A percentile compares a stretch with the other conserved stretches of the same genome.
Evolutionary conservation across 2,888 invertebrate genomes (phyloP).

Genomic region (Endotricha flammealis): DNA sequence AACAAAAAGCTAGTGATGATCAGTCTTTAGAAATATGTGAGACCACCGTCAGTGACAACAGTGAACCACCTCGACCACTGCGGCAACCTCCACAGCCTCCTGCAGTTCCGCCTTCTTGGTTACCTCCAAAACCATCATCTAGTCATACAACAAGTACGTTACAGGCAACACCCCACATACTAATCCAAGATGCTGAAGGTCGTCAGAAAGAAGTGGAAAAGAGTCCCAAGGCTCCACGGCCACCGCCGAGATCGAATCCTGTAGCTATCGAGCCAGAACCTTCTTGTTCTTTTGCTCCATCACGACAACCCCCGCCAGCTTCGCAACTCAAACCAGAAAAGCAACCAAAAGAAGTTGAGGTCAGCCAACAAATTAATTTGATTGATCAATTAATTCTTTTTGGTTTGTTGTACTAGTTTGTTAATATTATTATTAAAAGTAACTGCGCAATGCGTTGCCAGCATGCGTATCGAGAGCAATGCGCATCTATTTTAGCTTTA

Average conservation of each 20-base stretch:
- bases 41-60: constrained; percentile 25
- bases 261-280: constrained; percentile 47
- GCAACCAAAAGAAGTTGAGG: constrained; percentile 70
- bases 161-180: constrained; percentile 50
- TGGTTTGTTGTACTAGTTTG: constrained; percentile 10
- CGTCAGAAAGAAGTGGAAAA: constrained; percentile 34
- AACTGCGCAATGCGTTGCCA: constrained; percentile 53
- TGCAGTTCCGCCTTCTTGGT: constrained; percentile 65
- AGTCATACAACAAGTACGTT: constrained; percentile 31
- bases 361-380: constrained; percentile 45
- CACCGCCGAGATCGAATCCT: constrained; percentile 29
- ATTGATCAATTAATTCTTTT: not conserved
- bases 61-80: constrained; percentile 27
- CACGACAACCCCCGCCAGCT: constrained; percentile 32
- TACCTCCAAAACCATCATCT: constrained; percentile 37
- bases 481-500: constrained; percentile 68
- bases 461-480: constrained; percentile 57
- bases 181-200: constrained; percentile 48
- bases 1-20: constrained; percentile 24
- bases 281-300: constrained; percentile 59
- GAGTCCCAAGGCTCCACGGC: constrained; percentile 35
- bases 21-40: constrained; percentile 22
- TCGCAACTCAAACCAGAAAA: constrained; percentile 58
- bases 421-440: constrained; percentile 34
- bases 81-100: constrained; percentile 54